Percentiles rank a stretch among this genome's conserved stretches.
phyloP scores from a whole-genome alignment of 2,888 invertebrate species.

The Pseudococcus longispinus region DNA sequence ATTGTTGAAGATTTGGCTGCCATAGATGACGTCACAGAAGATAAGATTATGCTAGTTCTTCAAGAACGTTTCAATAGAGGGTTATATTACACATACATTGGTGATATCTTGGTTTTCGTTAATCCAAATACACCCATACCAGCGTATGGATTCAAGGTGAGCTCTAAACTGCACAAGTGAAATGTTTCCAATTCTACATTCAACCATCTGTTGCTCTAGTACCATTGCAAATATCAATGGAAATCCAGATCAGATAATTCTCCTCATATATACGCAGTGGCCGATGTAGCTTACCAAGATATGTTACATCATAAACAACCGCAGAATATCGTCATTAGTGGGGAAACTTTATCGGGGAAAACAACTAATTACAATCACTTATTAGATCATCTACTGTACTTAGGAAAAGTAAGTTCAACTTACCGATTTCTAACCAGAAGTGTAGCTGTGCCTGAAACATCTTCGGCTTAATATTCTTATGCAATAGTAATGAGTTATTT shows the following conservation, averaged over 20 bases:
- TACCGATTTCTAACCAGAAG: background rate
- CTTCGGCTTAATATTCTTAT: background rate
- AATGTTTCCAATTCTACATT: background rate
- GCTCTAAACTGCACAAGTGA: background rate
- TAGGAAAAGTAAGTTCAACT: constrained; percentile 73
- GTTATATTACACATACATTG: constrained; percentile 78
- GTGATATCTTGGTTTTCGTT: constrained; percentile 78
- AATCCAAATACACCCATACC: constrained; percentile 80
- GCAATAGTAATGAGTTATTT: too few relatives aligned
- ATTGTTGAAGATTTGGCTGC: constrained; percentile 84
- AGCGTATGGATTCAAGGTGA: constrained; percentile 76
- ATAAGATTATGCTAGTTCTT: constrained; percentile 73
- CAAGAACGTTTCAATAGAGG: constrained; percentile 73
- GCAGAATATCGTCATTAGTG: constrained; percentile 86
- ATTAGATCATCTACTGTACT: constrained; percentile 79
- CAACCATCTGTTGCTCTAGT: constrained; percentile 66
- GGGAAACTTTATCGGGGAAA: constrained; percentile 92
- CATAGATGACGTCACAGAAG: constrained; percentile 76
- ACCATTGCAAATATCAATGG: constrained; percentile 79
- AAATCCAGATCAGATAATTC: constrained; percentile 88
- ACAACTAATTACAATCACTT: constrained; percentile 82
- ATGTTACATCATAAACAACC: constrained; percentile 86
- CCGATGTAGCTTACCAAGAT: constrained; percentile 89
- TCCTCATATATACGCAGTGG: constrained; percentile 88
- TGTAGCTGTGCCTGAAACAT: background rate